Evolutionary conservation across 1,140 invertebrate genomes (phyloP), one percentile per base, ranked within the genome.

Genomic region (Drosophila malerkotliana): DNA sequence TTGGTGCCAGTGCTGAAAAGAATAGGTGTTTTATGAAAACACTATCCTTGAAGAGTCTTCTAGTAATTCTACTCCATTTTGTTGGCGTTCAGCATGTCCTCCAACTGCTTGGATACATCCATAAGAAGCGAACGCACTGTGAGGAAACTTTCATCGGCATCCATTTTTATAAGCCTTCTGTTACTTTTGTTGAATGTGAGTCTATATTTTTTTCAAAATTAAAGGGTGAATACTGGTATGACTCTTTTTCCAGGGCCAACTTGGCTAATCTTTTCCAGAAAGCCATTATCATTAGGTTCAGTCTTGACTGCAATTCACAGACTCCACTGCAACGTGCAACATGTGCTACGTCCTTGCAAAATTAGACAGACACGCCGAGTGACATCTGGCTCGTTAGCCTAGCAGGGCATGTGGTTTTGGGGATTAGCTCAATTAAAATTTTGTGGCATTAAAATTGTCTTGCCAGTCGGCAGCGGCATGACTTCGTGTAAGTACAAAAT

Each of bases 391-490:
- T 87, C 83, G 83, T 85, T 84, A 84, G 81, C 80, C 66, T 21
- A 26, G 62, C 14, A 45, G 34, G 60, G 62, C 71, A 68, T 87
- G 78, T 82, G 82, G 83, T 79, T 79, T 83, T 73, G 56, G 56
- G 72, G 83, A 88, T 88, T 88, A 83, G 68, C 76, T 88, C 83
- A 88, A 83, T 83, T 88, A 88, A 88, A 88, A 88, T 83, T 88
- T 83, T 88, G 76, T 72, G 83, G 79, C 55, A 73, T 88, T 83
- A 72, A 83, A 79, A 88, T 57, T 74, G 68, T 71, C 79, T 79
- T 79, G 34, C 54, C 66, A 72, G 68, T 67, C 45, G 55, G 72
- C 34, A 52, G 68, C 30, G 44, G 52, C 59, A 51, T 39, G 68
- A 48, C 30, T 53, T 32, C 30, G 28, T 39, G 71, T 53, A 21